Base-by-base conservation (phyloP, 23 tunicate genomes). In the Halocynthia roretzi region DNA sequence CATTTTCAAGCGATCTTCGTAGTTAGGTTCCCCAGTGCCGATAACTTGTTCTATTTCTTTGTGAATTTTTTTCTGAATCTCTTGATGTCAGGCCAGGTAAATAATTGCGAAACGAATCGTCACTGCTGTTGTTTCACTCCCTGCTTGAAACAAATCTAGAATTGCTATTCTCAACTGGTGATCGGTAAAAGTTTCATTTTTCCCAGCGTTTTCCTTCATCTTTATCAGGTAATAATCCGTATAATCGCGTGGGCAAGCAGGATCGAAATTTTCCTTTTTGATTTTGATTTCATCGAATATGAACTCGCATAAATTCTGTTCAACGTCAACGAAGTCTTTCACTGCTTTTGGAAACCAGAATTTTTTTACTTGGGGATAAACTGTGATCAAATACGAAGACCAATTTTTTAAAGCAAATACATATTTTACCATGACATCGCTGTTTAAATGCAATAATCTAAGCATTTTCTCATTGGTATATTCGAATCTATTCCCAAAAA, bases 141-240 rank as follows among this genome's bases (percentile, higher is more conserved):
- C 81, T 0, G 81, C 81, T 44, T 77, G 81, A 77, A 77, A 77
- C 7, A 77, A 22, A 17, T 62, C 72, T 49, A 62, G 63, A 21
- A 77, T 10, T 4, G 17, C 20, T 51, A 50, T 62, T 10, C 50
- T 15, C 14, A 62, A 50, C 8, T 31, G n/a, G 9, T 64, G 52
- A 9, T 19, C 22, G 8, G 55, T 77, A 31, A 31, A 31, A 31
- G 44, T 9, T 51, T 55, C 65, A 44, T 31, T 31, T 31, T 31
- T 31, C 44, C 44, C 44, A 1, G 2, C 44, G 44, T 31, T 31
- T 31, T 62, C 71, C 9, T 11, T 10, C 22, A 65, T 65, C 31
- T 65, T 15, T 6, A 77, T 77, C 71, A 77, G 50, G 48, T 62
- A 77, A 63, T 77, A 64, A 48, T 77, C 81, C 5, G 65, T 62